These are phyloP conservation scores for Eretmochelys imbricata DNA, from an alignment of 2,113 vertebrate species.

Conservation along the genomic window DNA sequence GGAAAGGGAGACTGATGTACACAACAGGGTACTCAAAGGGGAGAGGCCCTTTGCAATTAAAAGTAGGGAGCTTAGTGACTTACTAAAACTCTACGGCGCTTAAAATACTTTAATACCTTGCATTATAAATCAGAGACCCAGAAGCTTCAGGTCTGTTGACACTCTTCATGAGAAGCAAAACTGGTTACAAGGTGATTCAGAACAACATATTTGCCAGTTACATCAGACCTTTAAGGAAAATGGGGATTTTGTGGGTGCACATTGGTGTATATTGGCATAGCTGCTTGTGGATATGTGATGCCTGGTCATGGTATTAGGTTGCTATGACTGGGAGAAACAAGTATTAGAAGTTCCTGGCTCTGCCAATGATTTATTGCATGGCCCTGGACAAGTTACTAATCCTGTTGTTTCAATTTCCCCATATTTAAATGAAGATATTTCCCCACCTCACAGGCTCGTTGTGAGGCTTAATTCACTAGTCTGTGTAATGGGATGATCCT, in stretches of 20 bases:
- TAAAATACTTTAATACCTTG: background rate
- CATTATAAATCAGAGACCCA: background rate
- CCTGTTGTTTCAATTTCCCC: background rate
- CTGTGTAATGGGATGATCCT: background rate
- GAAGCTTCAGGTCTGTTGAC: background rate
- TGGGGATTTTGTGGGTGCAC: background rate
- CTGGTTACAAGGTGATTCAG: background rate
- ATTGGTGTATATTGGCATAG: too few relatives aligned
- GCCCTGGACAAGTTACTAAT: background rate
- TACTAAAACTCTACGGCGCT: background rate
- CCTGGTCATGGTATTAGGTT: background rate
- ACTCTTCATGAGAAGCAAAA: background rate
- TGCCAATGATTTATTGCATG: background rate
- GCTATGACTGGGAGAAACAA: background rate
- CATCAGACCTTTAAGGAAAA: background rate
- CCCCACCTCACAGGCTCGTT: fast-evolving
- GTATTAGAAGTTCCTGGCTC: background rate
- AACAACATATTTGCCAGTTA: background rate
- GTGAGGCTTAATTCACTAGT: background rate
- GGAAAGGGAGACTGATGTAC: slow-evolving; percentile 4
- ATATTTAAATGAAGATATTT: background rate
- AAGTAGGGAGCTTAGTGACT: background rate
- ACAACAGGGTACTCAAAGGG: background rate
- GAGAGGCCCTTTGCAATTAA: fast-evolving
- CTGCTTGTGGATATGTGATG: background rate